A percentile compares a stretch with the other conserved stretches of the same genome.
phyloP scores from a whole-genome alignment of 1,140 invertebrate genomes.

The Diploscapter pachys region DNA sequence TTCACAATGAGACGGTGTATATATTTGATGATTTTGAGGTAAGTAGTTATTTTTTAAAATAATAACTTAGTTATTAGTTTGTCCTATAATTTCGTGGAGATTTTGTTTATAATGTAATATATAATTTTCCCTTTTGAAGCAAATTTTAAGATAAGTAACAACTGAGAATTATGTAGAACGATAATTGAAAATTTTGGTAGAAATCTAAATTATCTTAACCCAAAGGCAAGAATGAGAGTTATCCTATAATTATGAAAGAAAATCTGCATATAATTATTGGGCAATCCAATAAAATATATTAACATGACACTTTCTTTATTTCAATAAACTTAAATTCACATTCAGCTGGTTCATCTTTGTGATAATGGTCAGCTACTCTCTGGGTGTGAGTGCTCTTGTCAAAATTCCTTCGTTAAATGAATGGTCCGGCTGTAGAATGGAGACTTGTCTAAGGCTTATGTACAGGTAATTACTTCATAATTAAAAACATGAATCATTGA shows the following conservation, averaged over 20 bases:
- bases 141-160: no score
- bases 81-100: no score
- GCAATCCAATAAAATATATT: no score
- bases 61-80: no score
- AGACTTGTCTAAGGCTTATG: constrained; percentile 36
- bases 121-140: no score
- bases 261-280: no score
- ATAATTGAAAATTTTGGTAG: no score
- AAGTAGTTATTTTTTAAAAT: not conserved
- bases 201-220: no score
- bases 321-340: no score
- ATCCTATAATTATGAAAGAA: not conserved
- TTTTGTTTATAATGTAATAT: no score
- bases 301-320: no score
- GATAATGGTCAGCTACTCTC: constrained; percentile 36
- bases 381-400: constrained; percentile 31
- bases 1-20: constrained; percentile 51
- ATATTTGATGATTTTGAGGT: constrained; percentile 38
- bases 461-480: constrained; percentile 6
- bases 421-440: constrained; percentile 41
- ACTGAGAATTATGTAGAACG: no score
- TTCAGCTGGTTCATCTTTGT: constrained; percentile 42
- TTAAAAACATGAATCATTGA: not conserved
- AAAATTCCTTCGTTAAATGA: constrained; percentile 37
- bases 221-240: not conserved